These are phyloP conservation scores for Drosophila recens DNA, from an alignment of 2,888 invertebrate genomes.

Conservation along the genomic window DNA sequence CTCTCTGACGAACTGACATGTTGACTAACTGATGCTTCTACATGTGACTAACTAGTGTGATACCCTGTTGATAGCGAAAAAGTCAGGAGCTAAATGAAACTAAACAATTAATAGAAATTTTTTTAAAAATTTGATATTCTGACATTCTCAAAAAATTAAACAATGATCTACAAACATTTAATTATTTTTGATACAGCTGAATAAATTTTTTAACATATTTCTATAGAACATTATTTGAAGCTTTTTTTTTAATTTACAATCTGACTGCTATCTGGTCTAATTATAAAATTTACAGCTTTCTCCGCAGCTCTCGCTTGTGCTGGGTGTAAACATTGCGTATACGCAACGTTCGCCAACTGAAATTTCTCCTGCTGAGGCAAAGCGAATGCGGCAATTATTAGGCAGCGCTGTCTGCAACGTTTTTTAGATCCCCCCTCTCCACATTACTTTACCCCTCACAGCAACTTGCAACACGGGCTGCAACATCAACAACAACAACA, in stretches of 20 bases:
- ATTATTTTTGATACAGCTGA: too few relatives aligned
- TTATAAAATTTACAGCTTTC: too few relatives aligned
- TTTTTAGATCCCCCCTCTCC: constrained; percentile 32
- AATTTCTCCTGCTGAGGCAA: neutral
- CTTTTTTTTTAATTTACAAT: too few relatives aligned
- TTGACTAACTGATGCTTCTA: constrained; percentile 44
- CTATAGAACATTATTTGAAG: neutral
- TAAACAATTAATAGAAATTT: too few relatives aligned
- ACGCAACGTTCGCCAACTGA: constrained; percentile 35
- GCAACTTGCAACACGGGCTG: constrained; percentile 19
- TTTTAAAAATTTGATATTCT: neutral
- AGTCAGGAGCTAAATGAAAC: too few relatives aligned
- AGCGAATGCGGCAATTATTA: constrained; percentile 59
- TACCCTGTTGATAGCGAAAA: neutral
- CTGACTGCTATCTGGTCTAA: too few relatives aligned
- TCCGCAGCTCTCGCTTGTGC: neutral
- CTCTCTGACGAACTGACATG: constrained; percentile 35
- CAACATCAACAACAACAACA: constrained; percentile 22
- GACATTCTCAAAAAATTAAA: too few relatives aligned
- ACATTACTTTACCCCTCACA: neutral
- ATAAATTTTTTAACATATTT: too few relatives aligned
- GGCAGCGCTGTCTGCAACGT: constrained; percentile 44
- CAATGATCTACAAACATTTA: too few relatives aligned
- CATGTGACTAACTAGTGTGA: neutral
- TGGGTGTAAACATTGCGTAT: constrained; percentile 46